Percentiles rank a stretch among this genome's conserved stretches.
Conservation (phyloP, 2,113 vertebrate genomes). For the Thunnus maccoyii region DNA sequence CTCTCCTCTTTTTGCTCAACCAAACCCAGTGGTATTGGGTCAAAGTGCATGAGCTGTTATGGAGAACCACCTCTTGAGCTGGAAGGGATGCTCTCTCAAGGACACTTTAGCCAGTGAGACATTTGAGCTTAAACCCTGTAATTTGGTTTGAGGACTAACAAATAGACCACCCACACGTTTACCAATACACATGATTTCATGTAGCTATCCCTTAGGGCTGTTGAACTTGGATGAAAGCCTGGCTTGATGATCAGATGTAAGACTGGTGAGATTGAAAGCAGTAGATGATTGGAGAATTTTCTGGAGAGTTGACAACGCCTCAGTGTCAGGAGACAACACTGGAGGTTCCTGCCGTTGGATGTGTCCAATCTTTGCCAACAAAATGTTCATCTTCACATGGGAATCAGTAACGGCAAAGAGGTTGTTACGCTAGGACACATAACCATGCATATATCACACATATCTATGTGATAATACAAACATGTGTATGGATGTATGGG, state of each 20-base stretch:
- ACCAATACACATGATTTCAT: slow-evolving; percentile 30
- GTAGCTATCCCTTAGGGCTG: background rate
- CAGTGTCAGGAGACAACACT: background rate
- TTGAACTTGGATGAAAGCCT: slow-evolving; percentile 36
- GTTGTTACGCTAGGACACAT: background rate
- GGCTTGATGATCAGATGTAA: background rate
- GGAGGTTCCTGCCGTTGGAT: background rate
- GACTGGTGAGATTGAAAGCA: background rate
- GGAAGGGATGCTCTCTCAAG: background rate
- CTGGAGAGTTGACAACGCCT: background rate
- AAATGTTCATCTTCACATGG: background rate
- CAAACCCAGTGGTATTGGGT: background rate
- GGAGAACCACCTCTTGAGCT: background rate
- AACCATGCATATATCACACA: background rate
- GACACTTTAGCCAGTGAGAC: slow-evolving; percentile 14
- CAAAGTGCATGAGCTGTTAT: slow-evolving; percentile 5
- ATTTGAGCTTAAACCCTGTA: slow-evolving; percentile 28
- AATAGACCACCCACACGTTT: slow-evolving; percentile 59
- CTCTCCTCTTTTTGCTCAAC: background rate
- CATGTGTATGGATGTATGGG: slow-evolving; percentile 13
- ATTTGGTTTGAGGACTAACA: slow-evolving; percentile 42
- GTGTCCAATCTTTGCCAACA: background rate
- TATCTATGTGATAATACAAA: slow-evolving; percentile 24
- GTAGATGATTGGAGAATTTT: background rate
- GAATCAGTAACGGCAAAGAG: background rate